These are phyloP conservation scores for Mirounga angustirostris DNA, from an alignment of 2,113 vertebrate genomes.

Conservation along the genomic window DNA sequence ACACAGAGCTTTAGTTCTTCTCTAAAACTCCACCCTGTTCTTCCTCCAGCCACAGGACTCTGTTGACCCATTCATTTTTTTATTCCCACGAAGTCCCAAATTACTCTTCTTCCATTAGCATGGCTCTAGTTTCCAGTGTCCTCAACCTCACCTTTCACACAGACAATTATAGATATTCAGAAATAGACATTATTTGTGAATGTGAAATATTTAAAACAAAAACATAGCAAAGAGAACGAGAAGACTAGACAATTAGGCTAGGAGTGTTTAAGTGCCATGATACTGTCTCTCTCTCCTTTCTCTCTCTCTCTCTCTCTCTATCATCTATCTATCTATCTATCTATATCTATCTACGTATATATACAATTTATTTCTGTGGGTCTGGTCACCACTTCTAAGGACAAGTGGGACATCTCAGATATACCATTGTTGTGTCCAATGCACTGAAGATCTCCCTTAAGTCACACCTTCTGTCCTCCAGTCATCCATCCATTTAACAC, in stretches of 20 bases:
- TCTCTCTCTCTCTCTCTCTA: no score
- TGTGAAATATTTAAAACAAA: conserved; percentile 40
- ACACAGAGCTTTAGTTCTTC: conserved; percentile 60
- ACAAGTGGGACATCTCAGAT: not conserved
- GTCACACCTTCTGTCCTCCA: not conserved
- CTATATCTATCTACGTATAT: no score
- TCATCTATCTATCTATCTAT: no score
- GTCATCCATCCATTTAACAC: not conserved
- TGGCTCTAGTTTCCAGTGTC: conserved; percentile 44
- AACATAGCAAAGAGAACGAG: not conserved
- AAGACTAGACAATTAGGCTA: not conserved
- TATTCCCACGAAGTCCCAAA: conserved; percentile 44
- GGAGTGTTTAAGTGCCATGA: not conserved
- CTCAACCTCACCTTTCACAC: conserved; percentile 12
- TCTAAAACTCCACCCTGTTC: conserved; percentile 44
- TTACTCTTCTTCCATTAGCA: conserved; percentile 27
- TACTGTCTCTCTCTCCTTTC: not conserved
- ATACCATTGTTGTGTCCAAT: not conserved
- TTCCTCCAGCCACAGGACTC: conserved; percentile 48
- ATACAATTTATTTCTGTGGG: not conserved
- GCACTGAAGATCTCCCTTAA: not conserved
- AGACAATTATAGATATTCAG: conserved; percentile 20
- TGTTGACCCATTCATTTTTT: conserved; percentile 62
- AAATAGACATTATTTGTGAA: not conserved
- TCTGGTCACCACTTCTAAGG: not conserved